Evolutionary conservation across 2,888 invertebrate genomes (phyloP), one percentile per base, ranked within the genome.

Genomic region (Torymus auratus): DNA sequence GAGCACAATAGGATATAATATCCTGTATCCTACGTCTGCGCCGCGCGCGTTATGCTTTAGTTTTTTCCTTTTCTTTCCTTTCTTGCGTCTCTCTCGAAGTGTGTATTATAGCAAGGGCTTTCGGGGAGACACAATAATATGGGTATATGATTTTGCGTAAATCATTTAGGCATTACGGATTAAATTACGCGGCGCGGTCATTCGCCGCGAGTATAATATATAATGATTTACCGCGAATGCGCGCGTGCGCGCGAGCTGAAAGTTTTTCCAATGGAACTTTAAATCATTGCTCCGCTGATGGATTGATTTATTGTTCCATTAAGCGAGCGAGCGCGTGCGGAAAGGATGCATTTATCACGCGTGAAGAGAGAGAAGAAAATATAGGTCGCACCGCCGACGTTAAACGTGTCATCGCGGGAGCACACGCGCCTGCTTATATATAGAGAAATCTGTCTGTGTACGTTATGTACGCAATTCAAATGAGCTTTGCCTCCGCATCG

Each of bases 281-380:
- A 69, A 78, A 82, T 78, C 74, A 73, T 65, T 50, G 75, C 28
- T 2, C 28, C 15, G 56, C 50, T 74, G 81, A 78, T 75, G 41
- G 75, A 82, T 78, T 78, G 82, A 82, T 82, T 82, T 79, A 82
- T 64, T 60, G 60, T 68, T 79, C 75, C 68, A 76, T 82, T 82
- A 76, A 52, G 53, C 20, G 15, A 2, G 28, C 23, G 55, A 23
- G 64, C 56, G 72, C 5, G 64, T 10, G 60, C 13, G 60, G 56
- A 73, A 64, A 79, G 67, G 67, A 69, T 50, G 81, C 70, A 61
- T 81, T 74, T 41, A 67, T 77, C 81, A 69, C 23, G 65, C 50
- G 55, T n/a, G 70, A 60, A 71, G 68, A 13, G 20, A 23, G 12
- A 5, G 70, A 10, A 28, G 11, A n/a, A 56, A 56, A 69, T 55